phyloP scores from a whole-genome alignment of 2,113 vertebrate genomes.

The Macquaria ambigua region DNA sequence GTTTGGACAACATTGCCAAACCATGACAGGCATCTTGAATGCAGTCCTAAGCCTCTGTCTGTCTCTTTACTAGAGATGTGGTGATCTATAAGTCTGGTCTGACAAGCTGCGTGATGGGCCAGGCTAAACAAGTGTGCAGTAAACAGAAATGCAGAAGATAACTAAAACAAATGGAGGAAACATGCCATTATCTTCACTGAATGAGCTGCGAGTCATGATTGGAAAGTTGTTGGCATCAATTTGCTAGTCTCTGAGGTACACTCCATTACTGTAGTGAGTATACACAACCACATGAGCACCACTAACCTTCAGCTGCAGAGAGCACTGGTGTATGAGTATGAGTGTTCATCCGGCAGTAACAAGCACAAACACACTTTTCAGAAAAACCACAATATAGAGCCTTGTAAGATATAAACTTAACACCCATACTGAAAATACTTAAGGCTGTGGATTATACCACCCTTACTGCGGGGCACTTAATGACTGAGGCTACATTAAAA shows the following conservation, averaged over 20 bases:
- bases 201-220: conserved; percentile 53
- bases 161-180: conserved; percentile 49
- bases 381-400: neutral
- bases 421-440: conserved; percentile 17
- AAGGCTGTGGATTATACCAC: conserved; percentile 11
- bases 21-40: conserved; percentile 64
- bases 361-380: conserved; percentile 14
- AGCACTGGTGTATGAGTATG: neutral
- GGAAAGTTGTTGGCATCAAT: conserved; percentile 56
- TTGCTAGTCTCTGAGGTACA: conserved; percentile 42
- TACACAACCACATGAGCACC: conserved; percentile 25
- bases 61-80: conserved; percentile 33
- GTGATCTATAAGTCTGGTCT: conserved; percentile 45
- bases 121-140: conserved; percentile 46
- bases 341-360: conserved; percentile 6
- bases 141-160: conserved; percentile 49
- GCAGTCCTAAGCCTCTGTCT: conserved; percentile 47
- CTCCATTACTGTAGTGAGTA: conserved; percentile 45
- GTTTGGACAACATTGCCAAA: conserved; percentile 61
- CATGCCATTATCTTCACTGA: conserved; percentile 32
- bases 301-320: conserved; percentile 35
- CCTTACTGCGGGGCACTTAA: conserved; percentile 36
- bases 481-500: conserved; percentile 52
- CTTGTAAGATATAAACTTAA: conserved; percentile 31
- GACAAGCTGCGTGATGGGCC: conserved; percentile 59